phyloP scores from a whole-genome alignment of 2,888 invertebrate species.

The Neria commutata region DNA sequence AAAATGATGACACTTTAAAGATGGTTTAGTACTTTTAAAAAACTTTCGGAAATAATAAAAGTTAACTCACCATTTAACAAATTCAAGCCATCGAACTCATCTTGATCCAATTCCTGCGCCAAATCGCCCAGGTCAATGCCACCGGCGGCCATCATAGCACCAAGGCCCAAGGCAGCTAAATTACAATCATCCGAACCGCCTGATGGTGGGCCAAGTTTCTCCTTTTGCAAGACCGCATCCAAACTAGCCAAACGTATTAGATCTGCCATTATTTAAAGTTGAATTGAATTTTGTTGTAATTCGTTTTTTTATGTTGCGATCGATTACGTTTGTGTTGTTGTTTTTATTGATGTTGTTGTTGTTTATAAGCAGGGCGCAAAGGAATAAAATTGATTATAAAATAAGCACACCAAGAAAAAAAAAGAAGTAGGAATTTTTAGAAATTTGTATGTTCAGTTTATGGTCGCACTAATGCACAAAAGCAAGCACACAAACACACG shows the following conservation, averaged over 20 bases:
- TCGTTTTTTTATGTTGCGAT: not conserved
- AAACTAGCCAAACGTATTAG: constrained; percentile 73
- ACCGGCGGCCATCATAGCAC: constrained; percentile 63
- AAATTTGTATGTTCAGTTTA: too few relatives aligned
- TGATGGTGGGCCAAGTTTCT: constrained; percentile 81
- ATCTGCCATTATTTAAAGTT: constrained; percentile 68
- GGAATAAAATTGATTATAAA: too few relatives aligned
- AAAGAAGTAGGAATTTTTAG: too few relatives aligned
- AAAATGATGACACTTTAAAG: too few relatives aligned
- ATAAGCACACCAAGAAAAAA: too few relatives aligned
- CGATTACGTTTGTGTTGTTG: not conserved
- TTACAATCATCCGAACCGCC: constrained; percentile 87
- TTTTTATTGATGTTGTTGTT: too few relatives aligned
- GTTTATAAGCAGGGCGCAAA: too few relatives aligned
- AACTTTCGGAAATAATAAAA: too few relatives aligned
- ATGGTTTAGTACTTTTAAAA: too few relatives aligned
- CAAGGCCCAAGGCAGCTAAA: constrained; percentile 52
- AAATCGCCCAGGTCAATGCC: constrained; percentile 66
- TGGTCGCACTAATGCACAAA: too few relatives aligned
- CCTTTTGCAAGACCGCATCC: constrained; percentile 71
- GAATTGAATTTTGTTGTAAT: not conserved
- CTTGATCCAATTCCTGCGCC: constrained; percentile 71
- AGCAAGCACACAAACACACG: too few relatives aligned
- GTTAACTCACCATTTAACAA: constrained; percentile 66
- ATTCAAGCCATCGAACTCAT: constrained; percentile 71